These are phyloP conservation scores for Lasioglossum leucozonium DNA, from an alignment of 2,888 invertebrate genomes.

Conservation along the genomic window DNA sequence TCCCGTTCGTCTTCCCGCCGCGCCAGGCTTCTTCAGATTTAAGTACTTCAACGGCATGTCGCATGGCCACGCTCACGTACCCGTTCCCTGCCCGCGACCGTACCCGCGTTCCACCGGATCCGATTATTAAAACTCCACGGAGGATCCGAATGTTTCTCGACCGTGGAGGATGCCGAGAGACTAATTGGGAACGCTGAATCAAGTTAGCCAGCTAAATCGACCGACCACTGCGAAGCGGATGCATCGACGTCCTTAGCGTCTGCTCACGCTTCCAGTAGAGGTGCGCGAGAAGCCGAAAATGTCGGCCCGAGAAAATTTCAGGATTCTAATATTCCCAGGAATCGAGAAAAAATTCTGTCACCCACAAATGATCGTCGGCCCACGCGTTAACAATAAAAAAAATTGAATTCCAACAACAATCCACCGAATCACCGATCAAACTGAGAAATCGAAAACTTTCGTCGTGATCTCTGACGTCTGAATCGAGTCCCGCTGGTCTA, in stretches of 20 bases:
- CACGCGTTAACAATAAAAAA: no score
- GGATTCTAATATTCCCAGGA: no score
- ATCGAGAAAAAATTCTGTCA: no score
- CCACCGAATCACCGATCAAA: no score
- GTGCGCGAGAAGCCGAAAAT: no score
- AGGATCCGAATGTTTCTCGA: conserved; percentile 31
- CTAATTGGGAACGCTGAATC: conserved; percentile 29
- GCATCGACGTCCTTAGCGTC: background rate
- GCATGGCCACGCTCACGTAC: conserved; percentile 75
- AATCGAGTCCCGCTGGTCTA: conserved; percentile 20
- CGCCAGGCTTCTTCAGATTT: conserved; percentile 73
- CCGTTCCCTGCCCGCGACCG: conserved; percentile 22
- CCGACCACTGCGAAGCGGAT: background rate
- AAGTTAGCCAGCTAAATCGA: background rate
- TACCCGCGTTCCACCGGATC: conserved; percentile 55
- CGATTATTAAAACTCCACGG: conserved; percentile 55
- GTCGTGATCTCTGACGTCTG: conserved; percentile 6
- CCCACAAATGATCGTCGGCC: no score
- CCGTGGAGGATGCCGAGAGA: background rate
- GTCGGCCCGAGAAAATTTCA: no score
- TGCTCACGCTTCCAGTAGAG: background rate
- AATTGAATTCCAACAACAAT: no score
- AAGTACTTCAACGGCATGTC: conserved; percentile 73
- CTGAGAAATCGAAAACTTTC: background rate
- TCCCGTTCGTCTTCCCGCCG: conserved; percentile 53